A percentile compares a stretch with the other conserved stretches of the same genome.
Conservation (phyloP, 2,113 vertebrate species). For the Pontoporia blainvillei region DNA sequence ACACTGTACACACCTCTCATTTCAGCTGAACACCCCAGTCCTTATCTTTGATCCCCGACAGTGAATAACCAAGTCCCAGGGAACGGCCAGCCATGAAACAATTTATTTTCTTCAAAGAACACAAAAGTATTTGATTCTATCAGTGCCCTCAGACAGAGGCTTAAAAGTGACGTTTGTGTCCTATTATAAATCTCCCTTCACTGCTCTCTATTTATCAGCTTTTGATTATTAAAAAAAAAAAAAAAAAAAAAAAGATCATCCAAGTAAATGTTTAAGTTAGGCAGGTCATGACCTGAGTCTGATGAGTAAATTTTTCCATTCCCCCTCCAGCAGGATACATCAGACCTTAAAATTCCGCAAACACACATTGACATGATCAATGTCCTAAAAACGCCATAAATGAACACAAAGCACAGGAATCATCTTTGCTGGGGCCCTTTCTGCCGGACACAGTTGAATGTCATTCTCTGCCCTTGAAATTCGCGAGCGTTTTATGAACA, state of each 20-base stretch:
- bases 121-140: not conserved
- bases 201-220: accelerated
- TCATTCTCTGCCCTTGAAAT: not conserved
- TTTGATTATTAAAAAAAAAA: no score
- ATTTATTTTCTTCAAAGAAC: not conserved
- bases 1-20: accelerated
- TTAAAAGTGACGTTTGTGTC: not conserved
- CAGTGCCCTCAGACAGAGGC: not conserved
- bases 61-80: not conserved
- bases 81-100: accelerated
- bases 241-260: no score
- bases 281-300: not conserved
- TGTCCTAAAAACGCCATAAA: not conserved
- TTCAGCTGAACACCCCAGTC: not conserved
- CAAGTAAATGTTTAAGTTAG: not conserved
- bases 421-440: not conserved
- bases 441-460: accelerated
- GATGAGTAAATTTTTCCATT: not conserved
- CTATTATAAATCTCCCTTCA: not conserved
- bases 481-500: not conserved
- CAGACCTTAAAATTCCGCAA: not conserved
- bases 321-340: accelerated
- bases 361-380: not conserved
- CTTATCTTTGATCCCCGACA: not conserved
- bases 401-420: accelerated